Evolutionary conservation across 2,888 invertebrate species (phyloP).

Genomic region (Pandemis cinnamomeana): DNA sequence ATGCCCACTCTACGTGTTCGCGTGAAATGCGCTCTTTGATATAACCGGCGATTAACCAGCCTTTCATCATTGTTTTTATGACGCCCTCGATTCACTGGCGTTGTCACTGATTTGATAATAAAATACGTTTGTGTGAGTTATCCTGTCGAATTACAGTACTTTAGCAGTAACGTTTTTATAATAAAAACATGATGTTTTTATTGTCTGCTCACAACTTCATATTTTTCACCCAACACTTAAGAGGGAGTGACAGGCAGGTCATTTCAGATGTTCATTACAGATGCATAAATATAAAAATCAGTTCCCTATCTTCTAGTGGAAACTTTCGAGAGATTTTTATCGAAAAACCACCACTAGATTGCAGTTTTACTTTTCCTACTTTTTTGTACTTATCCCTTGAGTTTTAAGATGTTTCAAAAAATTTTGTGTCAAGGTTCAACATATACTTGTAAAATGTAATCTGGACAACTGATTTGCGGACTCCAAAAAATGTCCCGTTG

Average conservation of each 20-base stretch:
- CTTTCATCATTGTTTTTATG: slow-evolving; percentile 39
- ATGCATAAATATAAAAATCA: no score
- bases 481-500: neutral
- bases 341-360: no score
- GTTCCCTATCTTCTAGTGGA: no score
- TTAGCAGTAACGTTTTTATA: neutral
- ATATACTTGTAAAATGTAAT: neutral
- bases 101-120: slow-evolving; percentile 34
- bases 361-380: no score
- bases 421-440: no score
- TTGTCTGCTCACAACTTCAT: no score
- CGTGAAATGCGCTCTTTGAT: slow-evolving; percentile 26
- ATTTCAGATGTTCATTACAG: no score
- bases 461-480: neutral
- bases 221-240: no score
- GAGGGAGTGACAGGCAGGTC: no score
- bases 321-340: no score
- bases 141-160: slow-evolving; percentile 1
- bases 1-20: slow-evolving; percentile 20
- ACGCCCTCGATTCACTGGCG: slow-evolving; percentile 22
- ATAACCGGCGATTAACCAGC: slow-evolving; percentile 26
- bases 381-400: no score
- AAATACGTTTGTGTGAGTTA: slow-evolving; percentile 23
- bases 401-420: no score
- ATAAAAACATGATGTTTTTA: neutral